These are phyloP conservation scores for Speoplatyrhinus poulsoni DNA, from an alignment of 2,113 vertebrate genomes.

Conservation along the genomic window DNA sequence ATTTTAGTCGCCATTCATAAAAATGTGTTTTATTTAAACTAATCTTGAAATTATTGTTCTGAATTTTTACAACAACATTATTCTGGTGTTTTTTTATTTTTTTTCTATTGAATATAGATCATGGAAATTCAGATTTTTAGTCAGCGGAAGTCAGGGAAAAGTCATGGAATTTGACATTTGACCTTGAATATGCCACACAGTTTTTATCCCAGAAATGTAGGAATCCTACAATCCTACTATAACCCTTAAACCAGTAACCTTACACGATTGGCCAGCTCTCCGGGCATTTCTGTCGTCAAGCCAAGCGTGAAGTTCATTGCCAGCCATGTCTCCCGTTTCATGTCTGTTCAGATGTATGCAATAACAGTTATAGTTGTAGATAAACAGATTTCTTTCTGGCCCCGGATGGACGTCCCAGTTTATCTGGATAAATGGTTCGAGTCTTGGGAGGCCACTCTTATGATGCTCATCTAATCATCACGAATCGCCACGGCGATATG, in stretches of 20 bases:
- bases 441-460: constrained; percentile 26
- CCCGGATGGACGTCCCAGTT: constrained; percentile 1
- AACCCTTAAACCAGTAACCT: too few relatives aligned
- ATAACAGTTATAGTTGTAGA: constrained; percentile 24
- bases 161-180: too few relatives aligned
- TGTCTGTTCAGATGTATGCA: constrained; percentile 19
- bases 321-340: constrained; percentile 8
- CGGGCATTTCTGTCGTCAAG: constrained; percentile 5
- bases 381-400: constrained; percentile 21
- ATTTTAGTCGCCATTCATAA: too few relatives aligned
- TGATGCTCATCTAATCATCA: constrained; percentile 16
- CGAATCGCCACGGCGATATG: constrained; percentile 9
- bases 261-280: not conserved
- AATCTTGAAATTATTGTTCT: too few relatives aligned
- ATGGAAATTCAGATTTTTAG: too few relatives aligned
- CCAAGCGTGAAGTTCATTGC: constrained; percentile 19
- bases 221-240: too few relatives aligned
- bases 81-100: too few relatives aligned
- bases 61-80: too few relatives aligned
- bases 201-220: too few relatives aligned
- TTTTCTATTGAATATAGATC: not conserved
- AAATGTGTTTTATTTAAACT: too few relatives aligned
- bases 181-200: too few relatives aligned
- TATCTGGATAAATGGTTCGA: constrained; percentile 28
- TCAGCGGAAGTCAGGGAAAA: too few relatives aligned